Evolutionary conservation across 64 coral and sea anemone species (phyloP), one percentile per base, ranked within the genome.

Genomic region (Dendrophyllia cribrosa): DNA sequence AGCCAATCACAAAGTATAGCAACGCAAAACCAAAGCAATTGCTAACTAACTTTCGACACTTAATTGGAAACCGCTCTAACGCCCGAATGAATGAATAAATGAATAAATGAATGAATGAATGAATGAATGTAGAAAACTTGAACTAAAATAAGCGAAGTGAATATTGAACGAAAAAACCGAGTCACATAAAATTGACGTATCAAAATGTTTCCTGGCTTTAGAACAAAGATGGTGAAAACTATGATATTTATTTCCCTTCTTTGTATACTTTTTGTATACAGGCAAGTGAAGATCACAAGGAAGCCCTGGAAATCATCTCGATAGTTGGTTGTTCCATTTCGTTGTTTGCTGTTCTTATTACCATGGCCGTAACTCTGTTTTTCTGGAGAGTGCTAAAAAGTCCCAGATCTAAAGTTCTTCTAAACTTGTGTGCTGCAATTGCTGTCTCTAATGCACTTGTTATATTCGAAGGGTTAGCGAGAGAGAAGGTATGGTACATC

Each of bases 341-440:
- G 3, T 20, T 70, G 0, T 5, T 70, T 70, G 67, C 67, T 70
- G 67, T 70, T 23, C 24, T 24, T 24, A 70, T 70, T 25, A 70
- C 67, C 10, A 24, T 70, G 67, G 67, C 22, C 22, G 67, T 70
- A 24, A n/a, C n/a, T 12, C 22, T 70, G 67, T 70, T 7, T 70
- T 70, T 70, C 67, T 70, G 67, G 67, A 70, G 67, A 26, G 67
- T 70, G 10, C 6, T 70, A 26, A 70, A 24, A 70, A 70, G 67
- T 70, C 67, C 67, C n/a, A 21, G 67, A 34, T 2, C 67, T 34
- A 70, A 70, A 70, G 67, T 70, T 0, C 67, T 70, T 7, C 67
- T 70, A 17, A 70, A 70, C 10, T 70, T 70, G 23, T 70, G 67
- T 26, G 46, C 74, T 7, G 74, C 74, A 25, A 19, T 77, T 20